Base-by-base conservation (phyloP, 2,113 vertebrate species). In the Synchiropus splendidus region DNA sequence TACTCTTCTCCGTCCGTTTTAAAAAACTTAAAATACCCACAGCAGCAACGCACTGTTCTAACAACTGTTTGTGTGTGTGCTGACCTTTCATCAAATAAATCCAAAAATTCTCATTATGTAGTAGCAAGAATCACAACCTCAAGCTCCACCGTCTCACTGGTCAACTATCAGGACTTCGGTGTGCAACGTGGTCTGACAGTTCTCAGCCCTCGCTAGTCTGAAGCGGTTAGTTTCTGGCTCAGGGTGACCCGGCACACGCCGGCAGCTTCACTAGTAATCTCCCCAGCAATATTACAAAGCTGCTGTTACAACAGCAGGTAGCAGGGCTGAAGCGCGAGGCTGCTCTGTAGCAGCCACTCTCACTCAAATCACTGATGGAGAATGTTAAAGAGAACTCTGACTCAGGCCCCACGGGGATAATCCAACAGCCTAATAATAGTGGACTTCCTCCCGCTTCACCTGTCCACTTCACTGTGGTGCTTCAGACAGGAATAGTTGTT, bases 381-480 rank as follows among this genome's bases (percentile, higher is more conserved):
- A 48, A 55, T 11, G 53, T 72, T 63, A 45, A 44, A 53, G 45
- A 36, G 31, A 31, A 50, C 30, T 0, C 48, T 67, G 58, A 63
- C 64, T 66, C 53, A 47, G 21, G 48, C 35, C 56, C 16, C 48
- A 43, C 41, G 62, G 54, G 44, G 61, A 58, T 17, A 16, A 40
- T 57, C 40, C 14, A 49, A 63, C 51, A 46, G 45, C 64, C 58
- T 60, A 52, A 61, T 65, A 65, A 68, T 31, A 54, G 46, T 33
- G 42, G 50, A 70, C 54, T 61, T 71, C 58, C 54, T 47, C 58
- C 51, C 67, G 45, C 52, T 35, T 72, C 54, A 48, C 48, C 59
- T 53, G 61, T 44, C 61, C 61, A 54, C 55, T 68, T 68, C 33
- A 51, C 31, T 59, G 38, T 59, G 64, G 58, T 43, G 43, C 53